A percentile compares a stretch with the other conserved stretches of the same genome.
These are phyloP conservation scores for Aepyceros melampus DNA, from an alignment of 2,113 vertebrate species.

Conservation along the genomic window DNA sequence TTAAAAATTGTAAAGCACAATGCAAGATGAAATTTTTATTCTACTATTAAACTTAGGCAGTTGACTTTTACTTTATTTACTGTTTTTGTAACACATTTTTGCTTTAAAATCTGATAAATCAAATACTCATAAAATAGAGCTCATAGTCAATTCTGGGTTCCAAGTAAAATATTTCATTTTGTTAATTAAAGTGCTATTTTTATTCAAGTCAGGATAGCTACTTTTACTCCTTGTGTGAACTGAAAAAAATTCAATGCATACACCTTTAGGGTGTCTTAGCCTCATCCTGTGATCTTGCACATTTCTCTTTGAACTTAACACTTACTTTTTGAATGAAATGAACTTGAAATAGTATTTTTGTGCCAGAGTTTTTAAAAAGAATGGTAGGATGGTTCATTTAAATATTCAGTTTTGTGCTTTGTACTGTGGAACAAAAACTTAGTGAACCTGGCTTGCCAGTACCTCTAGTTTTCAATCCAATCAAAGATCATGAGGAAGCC, in stretches of 20 bases:
- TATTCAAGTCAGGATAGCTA: neutral
- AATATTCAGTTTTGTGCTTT: neutral
- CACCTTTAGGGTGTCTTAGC: neutral
- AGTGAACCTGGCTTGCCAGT: neutral
- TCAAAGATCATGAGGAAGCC: neutral
- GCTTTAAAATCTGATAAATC: neutral
- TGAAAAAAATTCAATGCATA: neutral
- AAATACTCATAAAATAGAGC: neutral
- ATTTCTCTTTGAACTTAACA: neutral
- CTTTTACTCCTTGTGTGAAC: neutral
- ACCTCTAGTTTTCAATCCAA: neutral
- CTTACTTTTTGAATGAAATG: neutral
- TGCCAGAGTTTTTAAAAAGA: neutral
- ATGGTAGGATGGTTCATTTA: neutral
- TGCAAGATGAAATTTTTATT: neutral
- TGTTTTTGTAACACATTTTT: neutral
- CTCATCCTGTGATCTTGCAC: neutral
- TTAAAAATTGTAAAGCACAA: neutral
- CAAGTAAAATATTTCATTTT: neutral
- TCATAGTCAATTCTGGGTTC: neutral
- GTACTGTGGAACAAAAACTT: neutral
- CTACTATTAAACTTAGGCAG: neutral
- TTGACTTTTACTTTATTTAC: conserved; percentile 3
- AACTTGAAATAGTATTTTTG: neutral
- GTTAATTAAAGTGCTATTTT: neutral